phyloP scores from a whole-genome alignment of 2,797 vertebrate species.

The Poeciliopsis turneri region DNA sequence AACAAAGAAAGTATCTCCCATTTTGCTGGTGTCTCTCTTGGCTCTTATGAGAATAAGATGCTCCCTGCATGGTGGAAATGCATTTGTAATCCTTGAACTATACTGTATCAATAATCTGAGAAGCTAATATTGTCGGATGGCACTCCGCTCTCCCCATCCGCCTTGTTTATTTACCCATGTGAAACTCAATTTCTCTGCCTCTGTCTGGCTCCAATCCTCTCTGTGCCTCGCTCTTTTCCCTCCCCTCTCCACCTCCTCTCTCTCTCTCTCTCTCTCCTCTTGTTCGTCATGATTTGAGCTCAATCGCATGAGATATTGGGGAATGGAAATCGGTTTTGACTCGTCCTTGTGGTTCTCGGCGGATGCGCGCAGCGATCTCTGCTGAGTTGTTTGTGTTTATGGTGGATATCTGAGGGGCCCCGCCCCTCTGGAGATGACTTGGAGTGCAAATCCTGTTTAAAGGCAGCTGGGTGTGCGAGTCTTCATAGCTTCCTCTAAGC shows the following conservation, averaged over 20 bases:
- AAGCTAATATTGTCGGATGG: slow-evolving; percentile 68
- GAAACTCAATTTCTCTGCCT: slow-evolving; percentile 72
- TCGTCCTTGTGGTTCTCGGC: slow-evolving; percentile 55
- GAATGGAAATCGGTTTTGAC: slow-evolving; percentile 60
- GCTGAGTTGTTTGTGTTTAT: slow-evolving; percentile 16
- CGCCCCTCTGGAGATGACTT: slow-evolving; percentile 52
- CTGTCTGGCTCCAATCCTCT: slow-evolving; percentile 52
- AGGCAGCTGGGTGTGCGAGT: slow-evolving; percentile 55
- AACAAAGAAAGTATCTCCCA: slow-evolving; percentile 64
- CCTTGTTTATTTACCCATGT: slow-evolving; percentile 73
- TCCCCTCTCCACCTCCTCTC: not conserved
- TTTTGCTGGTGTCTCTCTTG: slow-evolving; percentile 59
- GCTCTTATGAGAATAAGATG: slow-evolving; percentile 69
- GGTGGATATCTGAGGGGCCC: slow-evolving; percentile 42
- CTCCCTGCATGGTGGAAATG: slow-evolving; percentile 60
- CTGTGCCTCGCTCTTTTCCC: slow-evolving; percentile 29
- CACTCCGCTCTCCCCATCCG: slow-evolving; percentile 46
- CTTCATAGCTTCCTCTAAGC: slow-evolving; percentile 64
- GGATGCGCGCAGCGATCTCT: slow-evolving; percentile 28
- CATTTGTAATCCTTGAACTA: slow-evolving; percentile 67
- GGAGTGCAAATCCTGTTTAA: slow-evolving; percentile 74
- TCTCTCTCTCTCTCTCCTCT: slow-evolving; percentile 13
- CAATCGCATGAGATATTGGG: slow-evolving; percentile 57
- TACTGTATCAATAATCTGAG: slow-evolving; percentile 71
- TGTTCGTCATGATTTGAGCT: slow-evolving; percentile 51